Evolutionary conservation across 2,888 invertebrate species (phyloP), one percentile per base, ranked within the genome.

Genomic region (Leptinotarsa rubiginosa): DNA sequence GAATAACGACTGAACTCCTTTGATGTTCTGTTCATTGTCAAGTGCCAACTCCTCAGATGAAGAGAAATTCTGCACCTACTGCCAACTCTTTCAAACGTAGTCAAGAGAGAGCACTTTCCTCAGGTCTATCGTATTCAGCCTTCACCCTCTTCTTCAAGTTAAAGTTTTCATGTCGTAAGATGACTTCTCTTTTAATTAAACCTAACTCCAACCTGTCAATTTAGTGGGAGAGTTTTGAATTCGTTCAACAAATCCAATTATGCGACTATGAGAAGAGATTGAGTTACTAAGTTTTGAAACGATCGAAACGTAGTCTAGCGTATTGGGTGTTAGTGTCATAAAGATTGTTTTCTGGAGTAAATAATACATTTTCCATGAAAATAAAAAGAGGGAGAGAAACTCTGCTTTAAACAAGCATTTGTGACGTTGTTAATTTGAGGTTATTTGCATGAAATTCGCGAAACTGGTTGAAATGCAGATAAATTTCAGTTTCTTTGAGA

Each of bases 241-340:
- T 56, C 18, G 54, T 56, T 56, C 12, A 56, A n/a, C 54, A 56
- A 56, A 56, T 56, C 18, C 54, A 56, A 56, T 56, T 13, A 56
- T 56, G 20, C 54, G 54, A 18, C 54, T 56, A 18, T 56, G 54
- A 56, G 10, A 13, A 22, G 10, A 3, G 20, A 22, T 56, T 56
- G 20, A 56, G 54, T 56, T 56, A 18, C 54, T 13, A 20, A 56
- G 18, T 56, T 56, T 56, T 56, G 20, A 56, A 20, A 22, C 7
- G 3, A 56, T 56, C 12, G 54, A n/a, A 56, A 20, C 20, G 4
- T 20, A 20, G 20, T 20, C 22, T 12, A 2, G 3, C 3, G 18
- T 56, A 56, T 7, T 13, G 13, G 20, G 54, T 20, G 13, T 20
- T 20, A 20, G 3, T 56, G 18, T 18, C 18, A 18, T 12, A 10